Evolutionary conservation across 92 coral and sea anemone species (phyloP).

Genomic region (Zoanthus sociatus): DNA sequence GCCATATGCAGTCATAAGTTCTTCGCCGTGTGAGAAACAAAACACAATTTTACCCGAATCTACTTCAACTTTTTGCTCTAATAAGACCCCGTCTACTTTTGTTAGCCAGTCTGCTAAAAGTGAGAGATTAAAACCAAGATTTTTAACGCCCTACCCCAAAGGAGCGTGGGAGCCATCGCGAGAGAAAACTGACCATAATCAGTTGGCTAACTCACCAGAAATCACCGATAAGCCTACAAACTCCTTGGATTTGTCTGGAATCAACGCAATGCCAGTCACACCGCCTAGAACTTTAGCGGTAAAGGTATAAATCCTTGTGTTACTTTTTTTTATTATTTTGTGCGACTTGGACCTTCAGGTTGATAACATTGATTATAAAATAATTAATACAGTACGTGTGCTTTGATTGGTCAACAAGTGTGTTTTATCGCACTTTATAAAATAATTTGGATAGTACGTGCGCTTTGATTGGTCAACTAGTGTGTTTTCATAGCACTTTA

Average conservation of each 20-base stretch:
- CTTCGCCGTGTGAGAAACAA: background rate
- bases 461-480: too few species aligned
- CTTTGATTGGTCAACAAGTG: too few species aligned
- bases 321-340: too few species aligned
- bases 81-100: background rate
- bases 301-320: constrained; percentile 6
- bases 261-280: background rate
- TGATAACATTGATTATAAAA: too few species aligned
- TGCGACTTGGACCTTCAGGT: too few species aligned
- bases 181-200: background rate
- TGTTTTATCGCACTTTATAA: too few species aligned
- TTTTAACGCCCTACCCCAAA: constrained; percentile 38
- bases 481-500: too few species aligned
- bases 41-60: background rate
- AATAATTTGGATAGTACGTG: too few species aligned
- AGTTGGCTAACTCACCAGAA: background rate
- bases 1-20: background rate
- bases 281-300: constrained; percentile 3
- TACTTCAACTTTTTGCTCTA: constrained; percentile 15
- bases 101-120: background rate
- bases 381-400: too few species aligned
- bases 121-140: constrained; percentile 15
- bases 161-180: constrained; percentile 1
- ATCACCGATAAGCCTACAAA: background rate
- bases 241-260: constrained; percentile 26